Evolutionary conservation across 2,113 vertebrate species (phyloP).

Genomic region (Brachyhypopomus occidentalis): DNA sequence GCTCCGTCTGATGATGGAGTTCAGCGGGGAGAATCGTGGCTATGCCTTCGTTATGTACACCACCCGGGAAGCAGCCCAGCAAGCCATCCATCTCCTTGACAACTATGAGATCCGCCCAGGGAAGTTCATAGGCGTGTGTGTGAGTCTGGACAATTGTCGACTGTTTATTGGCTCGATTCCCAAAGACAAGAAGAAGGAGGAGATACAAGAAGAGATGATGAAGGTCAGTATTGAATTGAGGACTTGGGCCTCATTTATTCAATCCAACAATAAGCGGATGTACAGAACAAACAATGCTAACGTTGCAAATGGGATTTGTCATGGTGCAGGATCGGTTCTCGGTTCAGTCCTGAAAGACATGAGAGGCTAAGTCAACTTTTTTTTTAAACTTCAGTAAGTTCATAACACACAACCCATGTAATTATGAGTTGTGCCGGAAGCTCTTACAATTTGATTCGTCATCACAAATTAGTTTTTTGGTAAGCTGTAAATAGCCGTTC

Average conservation of each 20-base stretch:
- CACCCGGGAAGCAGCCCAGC: conserved; percentile 85
- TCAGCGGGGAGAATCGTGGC: conserved; percentile 94
- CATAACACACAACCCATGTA: not conserved
- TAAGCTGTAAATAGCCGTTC: too few relatives aligned
- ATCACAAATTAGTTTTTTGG: not conserved
- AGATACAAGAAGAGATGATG: conserved; percentile 93
- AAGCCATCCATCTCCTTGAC: conserved; percentile 88
- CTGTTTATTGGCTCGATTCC: conserved; percentile 94
- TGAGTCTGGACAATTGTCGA: conserved; percentile 93
- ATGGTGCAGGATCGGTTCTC: too few relatives aligned
- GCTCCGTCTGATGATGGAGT: conserved; percentile 97
- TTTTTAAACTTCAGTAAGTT: not conserved
- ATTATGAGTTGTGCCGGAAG: too few relatives aligned
- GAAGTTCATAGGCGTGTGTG: conserved; percentile 91
- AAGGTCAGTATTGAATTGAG: conserved; percentile 67
- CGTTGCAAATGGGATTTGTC: not conserved
- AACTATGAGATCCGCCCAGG: conserved; percentile 90
- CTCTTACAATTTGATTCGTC: too few relatives aligned
- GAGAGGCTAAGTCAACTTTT: not conserved
- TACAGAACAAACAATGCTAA: not conserved
- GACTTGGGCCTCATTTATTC: not conserved
- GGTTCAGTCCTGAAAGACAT: not conserved
- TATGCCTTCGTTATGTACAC: conserved; percentile 97
- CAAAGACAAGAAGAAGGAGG: conserved; percentile 91
- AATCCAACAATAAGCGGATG: not conserved